Evolutionary conservation across 2,113 vertebrate species (phyloP).

Genomic region (Clarias gariepinus): DNA sequence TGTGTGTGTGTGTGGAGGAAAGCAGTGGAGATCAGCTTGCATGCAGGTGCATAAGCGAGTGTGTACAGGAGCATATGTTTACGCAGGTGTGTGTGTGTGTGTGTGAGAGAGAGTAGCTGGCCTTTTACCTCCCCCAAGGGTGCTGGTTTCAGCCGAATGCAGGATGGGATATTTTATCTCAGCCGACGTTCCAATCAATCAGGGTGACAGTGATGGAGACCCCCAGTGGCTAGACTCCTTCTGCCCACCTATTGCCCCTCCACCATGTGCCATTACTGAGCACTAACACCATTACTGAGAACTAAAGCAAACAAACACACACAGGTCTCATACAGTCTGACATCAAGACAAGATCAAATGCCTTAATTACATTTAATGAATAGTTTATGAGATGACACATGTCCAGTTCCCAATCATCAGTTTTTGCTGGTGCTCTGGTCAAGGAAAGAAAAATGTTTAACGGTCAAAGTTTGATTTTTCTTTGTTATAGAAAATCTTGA

Average conservation of each 20-base stretch:
- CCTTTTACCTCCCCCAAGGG: constrained; percentile 50
- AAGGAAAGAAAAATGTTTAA: background rate
- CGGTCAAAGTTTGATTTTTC: background rate
- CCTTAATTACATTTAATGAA: constrained; percentile 4
- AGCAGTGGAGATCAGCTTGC: constrained; percentile 1
- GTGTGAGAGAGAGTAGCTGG: constrained; percentile 3
- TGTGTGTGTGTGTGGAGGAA: constrained; percentile 8
- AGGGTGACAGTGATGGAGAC: constrained; percentile 69
- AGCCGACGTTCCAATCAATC: constrained; percentile 73
- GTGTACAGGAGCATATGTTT: constrained; percentile 44
- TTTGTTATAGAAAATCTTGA: background rate
- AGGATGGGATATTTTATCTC: constrained; percentile 73
- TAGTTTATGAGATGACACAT: background rate
- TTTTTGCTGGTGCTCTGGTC: background rate
- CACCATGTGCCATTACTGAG: constrained; percentile 53
- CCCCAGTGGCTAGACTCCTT: constrained; percentile 47
- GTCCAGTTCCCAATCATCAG: background rate
- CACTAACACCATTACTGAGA: constrained; percentile 2
- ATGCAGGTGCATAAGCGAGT: constrained; percentile 41
- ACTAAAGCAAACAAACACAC: constrained; percentile 4
- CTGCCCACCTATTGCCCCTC: constrained; percentile 27
- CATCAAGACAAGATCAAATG: background rate
- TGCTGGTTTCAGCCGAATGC: constrained; percentile 35
- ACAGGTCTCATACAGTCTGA: background rate
- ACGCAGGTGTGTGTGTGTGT: constrained; percentile 40